Evolutionary conservation across 1,140 invertebrate genomes (phyloP).

Genomic region (Littorina saxatilis): DNA sequence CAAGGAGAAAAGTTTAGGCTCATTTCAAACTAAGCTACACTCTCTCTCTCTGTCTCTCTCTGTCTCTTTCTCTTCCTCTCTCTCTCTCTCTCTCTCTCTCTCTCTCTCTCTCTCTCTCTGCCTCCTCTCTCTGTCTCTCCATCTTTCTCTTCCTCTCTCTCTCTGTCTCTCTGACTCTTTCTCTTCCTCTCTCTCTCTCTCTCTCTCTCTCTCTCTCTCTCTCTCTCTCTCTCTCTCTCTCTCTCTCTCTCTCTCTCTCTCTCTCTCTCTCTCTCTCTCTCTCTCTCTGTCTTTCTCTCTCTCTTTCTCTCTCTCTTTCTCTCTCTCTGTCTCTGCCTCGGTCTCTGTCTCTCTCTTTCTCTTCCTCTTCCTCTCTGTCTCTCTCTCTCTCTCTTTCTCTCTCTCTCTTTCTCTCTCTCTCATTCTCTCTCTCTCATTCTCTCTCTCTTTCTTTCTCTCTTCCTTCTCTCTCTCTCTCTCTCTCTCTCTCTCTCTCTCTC

Average conservation of each 20-base stretch:
- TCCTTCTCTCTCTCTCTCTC: constrained; percentile 27
- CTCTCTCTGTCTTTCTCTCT: constrained; percentile 1
- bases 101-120: not conserved
- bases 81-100: constrained; percentile 27
- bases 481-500: constrained; percentile 1
- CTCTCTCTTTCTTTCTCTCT: not conserved
- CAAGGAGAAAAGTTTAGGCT: too few relatives aligned
- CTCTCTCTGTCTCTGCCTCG: not conserved
- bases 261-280: not conserved
- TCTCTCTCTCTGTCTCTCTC: not conserved
- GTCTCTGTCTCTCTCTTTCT: not conserved
- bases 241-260: not conserved
- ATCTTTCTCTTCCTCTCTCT: constrained; percentile 27
- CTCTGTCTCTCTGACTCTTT: constrained; percentile 17
- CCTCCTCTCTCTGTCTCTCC: not conserved
- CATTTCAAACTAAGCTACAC: too few relatives aligned
- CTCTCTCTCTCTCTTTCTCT: not conserved
- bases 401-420: not conserved
- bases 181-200: not conserved
- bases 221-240: not conserved
- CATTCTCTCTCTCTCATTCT: not conserved
- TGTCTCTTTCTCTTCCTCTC: not conserved
- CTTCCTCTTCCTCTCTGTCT: not conserved
- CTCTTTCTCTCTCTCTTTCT: not conserved
- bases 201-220: not conserved